These are phyloP conservation scores for Malaclemys terrapin DNA, from an alignment of 2,113 vertebrate genomes.

Conservation along the genomic window DNA sequence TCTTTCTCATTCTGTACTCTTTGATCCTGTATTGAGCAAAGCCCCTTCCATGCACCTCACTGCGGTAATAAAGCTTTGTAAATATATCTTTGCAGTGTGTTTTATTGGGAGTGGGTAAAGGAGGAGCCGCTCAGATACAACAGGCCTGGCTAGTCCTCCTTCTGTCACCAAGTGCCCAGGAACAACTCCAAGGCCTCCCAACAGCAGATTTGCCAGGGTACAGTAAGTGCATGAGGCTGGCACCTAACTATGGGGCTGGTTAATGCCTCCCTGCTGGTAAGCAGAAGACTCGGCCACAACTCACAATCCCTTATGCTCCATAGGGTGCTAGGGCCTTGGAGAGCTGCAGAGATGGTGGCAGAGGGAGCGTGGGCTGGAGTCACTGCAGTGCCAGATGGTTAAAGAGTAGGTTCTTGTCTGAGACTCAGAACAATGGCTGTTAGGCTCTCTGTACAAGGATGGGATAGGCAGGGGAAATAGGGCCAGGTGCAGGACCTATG, in stretches of 20 bases:
- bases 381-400: background rate
- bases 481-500: background rate
- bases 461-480: background rate
- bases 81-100: conserved; percentile 16
- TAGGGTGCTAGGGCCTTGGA: background rate
- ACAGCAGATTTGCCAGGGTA: background rate
- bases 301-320: background rate
- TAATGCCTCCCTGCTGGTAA: background rate
- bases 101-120: background rate
- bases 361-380: background rate
- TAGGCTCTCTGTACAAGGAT: background rate
- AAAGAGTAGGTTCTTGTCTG: background rate
- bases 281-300: background rate
- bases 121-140: too few relatives aligned
- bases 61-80: conserved; percentile 37
- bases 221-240: background rate
- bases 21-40: background rate
- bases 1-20: background rate
- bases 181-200: background rate
- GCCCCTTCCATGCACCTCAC: background rate
- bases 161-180: background rate
- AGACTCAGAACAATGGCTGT: background rate
- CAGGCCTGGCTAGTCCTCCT: background rate
- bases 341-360: background rate
- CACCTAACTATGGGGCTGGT: background rate